Percentiles rank a stretch among this genome's conserved stretches.
Conservation (phyloP, 2,888 invertebrate species). For the Drosophila multiciliata region DNA sequence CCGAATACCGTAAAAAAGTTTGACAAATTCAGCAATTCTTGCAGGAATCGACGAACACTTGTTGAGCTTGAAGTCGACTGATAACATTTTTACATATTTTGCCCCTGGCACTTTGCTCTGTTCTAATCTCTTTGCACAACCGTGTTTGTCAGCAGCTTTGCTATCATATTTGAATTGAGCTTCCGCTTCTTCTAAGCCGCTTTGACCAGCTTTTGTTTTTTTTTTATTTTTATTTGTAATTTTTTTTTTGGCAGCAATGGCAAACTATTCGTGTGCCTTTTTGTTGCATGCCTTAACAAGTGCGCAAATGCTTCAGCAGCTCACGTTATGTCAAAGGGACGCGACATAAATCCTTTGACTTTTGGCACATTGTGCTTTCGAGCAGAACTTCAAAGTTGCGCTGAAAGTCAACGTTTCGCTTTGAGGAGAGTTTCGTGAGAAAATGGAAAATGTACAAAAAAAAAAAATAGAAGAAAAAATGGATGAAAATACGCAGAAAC, state of each 20-base stretch:
- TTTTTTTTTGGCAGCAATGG: not conserved
- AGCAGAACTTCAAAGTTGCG: conserved; percentile 59
- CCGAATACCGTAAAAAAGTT: not conserved
- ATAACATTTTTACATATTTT: not conserved
- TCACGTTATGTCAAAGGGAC: conserved; percentile 41
- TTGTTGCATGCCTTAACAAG: conserved; percentile 15
- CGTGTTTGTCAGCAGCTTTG: not conserved
- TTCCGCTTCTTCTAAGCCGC: conserved; percentile 16
- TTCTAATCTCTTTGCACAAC: not conserved
- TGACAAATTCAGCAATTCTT: not conserved
- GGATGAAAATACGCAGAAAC: conserved; percentile 19
- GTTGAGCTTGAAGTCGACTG: not conserved
- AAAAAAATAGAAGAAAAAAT: not conserved
- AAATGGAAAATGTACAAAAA: not conserved
- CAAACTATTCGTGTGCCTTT: conserved; percentile 2
- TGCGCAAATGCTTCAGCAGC: conserved; percentile 39
- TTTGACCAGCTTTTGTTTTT: conserved; percentile 3
- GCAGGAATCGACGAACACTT: not conserved
- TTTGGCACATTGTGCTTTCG: conserved; percentile 48
- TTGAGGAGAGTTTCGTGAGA: conserved; percentile 30
- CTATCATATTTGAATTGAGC: conserved; percentile 23
- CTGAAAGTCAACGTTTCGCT: conserved; percentile 40
- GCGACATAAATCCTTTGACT: conserved; percentile 54
- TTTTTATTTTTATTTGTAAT: too few relatives aligned
- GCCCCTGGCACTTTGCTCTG: not conserved